These are phyloP conservation scores for Pituophis catenifer DNA, from an alignment of 2,113 vertebrate species.

Conservation along the genomic window DNA sequence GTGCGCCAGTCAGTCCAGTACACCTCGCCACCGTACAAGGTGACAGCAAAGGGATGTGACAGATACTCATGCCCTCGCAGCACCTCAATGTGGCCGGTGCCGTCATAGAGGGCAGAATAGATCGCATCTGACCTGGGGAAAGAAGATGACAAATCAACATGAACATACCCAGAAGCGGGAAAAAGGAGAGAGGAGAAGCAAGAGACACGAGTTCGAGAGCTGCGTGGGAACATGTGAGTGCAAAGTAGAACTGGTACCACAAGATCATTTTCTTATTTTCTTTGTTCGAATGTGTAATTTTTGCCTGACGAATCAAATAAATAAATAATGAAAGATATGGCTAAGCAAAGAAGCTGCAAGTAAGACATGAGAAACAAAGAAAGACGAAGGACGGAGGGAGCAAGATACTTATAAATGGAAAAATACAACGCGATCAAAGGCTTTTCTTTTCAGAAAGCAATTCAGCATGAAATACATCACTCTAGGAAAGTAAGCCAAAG, in stretches of 20 bases:
- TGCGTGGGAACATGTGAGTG: neutral
- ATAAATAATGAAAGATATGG: neutral
- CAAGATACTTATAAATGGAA: neutral
- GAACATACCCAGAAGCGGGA: neutral
- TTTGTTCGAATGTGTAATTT: neutral
- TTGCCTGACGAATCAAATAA: neutral
- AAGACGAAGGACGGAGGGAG: neutral
- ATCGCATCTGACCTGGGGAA: conserved; percentile 89
- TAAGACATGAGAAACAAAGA: neutral
- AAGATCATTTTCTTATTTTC: neutral
- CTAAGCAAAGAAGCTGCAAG: neutral
- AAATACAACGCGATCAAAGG: neutral
- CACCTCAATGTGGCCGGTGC: conserved; percentile 95
- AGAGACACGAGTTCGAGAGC: neutral
- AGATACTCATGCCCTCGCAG: conserved; percentile 93
- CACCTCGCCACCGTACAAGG: conserved; percentile 92
- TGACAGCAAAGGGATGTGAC: conserved; percentile 94
- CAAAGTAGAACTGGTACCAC: neutral
- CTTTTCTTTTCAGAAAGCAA: neutral
- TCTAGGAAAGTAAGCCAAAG: neutral
- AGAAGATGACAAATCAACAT: neutral
- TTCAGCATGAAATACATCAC: neutral
- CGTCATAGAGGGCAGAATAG: conserved; percentile 92
- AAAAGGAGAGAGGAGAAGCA: neutral
- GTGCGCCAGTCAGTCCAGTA: conserved; percentile 99